phyloP scores from a whole-genome alignment of 2,888 invertebrate genomes.

The Diabrotica balteata region DNA sequence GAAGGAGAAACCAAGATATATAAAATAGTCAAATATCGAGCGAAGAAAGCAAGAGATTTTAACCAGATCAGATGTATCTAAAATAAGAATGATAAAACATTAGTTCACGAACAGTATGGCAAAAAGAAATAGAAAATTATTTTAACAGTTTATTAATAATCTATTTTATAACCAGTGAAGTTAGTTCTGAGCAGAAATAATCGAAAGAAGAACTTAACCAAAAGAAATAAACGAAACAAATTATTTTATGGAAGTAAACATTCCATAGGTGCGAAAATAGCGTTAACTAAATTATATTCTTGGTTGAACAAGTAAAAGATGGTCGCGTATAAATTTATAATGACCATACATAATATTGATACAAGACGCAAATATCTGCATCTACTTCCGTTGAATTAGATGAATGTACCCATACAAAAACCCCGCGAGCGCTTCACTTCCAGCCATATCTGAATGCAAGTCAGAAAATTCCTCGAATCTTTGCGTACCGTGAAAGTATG shows the following conservation, averaged over 20 bases:
- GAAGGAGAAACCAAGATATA: no score
- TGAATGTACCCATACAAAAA: constrained; percentile 34
- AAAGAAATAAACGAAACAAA: no score
- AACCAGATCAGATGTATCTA: no score
- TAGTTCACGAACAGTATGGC: no score
- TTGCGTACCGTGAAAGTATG: constrained; percentile 36
- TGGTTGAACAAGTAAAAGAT: constrained; percentile 15
- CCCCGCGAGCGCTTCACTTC: constrained; percentile 21
- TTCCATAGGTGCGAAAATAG: constrained; percentile 20
- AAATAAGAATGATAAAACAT: no score
- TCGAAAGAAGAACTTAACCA: no score
- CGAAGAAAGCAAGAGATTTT: no score
- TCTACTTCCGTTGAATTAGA: constrained; percentile 41
- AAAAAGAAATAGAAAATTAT: no score
- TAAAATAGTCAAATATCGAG: no score
- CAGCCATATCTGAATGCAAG: constrained; percentile 26
- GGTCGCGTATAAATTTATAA: constrained; percentile 13
- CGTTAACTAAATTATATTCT: constrained; percentile 11
- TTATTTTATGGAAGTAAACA: background rate
- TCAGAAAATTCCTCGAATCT: constrained; percentile 33
- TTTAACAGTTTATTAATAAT: no score
- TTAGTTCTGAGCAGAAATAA: no score
- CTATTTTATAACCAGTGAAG: no score
- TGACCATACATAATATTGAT: constrained; percentile 39
- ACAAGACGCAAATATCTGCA: constrained; percentile 29